A percentile compares a stretch with the other conserved stretches of the same genome.
Evolutionary conservation across 2,888 invertebrate species (phyloP).

Genomic region (Odontothrips loti): DNA sequence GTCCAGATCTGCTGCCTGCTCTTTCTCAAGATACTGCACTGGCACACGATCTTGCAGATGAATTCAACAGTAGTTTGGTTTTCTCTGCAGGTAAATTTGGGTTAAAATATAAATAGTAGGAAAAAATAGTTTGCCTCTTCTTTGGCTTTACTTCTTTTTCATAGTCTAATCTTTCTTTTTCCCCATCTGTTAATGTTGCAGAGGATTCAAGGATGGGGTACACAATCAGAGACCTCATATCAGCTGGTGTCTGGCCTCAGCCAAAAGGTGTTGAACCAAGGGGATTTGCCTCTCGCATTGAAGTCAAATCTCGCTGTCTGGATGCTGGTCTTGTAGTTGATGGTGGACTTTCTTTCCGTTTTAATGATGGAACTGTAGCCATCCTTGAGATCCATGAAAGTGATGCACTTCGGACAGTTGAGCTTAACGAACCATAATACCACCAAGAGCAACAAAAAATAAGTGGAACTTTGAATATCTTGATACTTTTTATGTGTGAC

Average conservation of each 20-base stretch:
- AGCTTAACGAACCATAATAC: constrained; percentile 39
- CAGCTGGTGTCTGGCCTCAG: constrained; percentile 77
- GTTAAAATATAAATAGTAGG: constrained; percentile 17
- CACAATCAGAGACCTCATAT: constrained; percentile 76
- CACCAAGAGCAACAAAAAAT: not conserved
- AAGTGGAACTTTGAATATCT: not conserved
- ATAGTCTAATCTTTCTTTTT: constrained; percentile 15
- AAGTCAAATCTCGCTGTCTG: constrained; percentile 81
- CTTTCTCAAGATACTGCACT: constrained; percentile 32
- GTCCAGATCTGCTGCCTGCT: not conserved
- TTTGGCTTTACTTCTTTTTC: not conserved
- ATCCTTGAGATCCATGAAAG: constrained; percentile 77
- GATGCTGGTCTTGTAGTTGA: constrained; percentile 92
- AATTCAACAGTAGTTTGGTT: constrained; percentile 68
- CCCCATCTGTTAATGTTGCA: constrained; percentile 42
- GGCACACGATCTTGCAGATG: constrained; percentile 44
- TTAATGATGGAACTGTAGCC: constrained; percentile 90
- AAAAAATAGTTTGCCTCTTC: not conserved
- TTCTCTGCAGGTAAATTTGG: constrained; percentile 61
- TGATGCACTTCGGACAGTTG: constrained; percentile 80
- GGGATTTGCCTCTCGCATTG: constrained; percentile 69
- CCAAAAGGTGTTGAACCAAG: constrained; percentile 71
- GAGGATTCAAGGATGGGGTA: constrained; percentile 80
- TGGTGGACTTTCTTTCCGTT: constrained; percentile 87
- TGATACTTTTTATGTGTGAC: not conserved